These are phyloP conservation scores for Sturnira hondurensis DNA, from an alignment of 2,113 vertebrate species.

Conservation along the genomic window DNA sequence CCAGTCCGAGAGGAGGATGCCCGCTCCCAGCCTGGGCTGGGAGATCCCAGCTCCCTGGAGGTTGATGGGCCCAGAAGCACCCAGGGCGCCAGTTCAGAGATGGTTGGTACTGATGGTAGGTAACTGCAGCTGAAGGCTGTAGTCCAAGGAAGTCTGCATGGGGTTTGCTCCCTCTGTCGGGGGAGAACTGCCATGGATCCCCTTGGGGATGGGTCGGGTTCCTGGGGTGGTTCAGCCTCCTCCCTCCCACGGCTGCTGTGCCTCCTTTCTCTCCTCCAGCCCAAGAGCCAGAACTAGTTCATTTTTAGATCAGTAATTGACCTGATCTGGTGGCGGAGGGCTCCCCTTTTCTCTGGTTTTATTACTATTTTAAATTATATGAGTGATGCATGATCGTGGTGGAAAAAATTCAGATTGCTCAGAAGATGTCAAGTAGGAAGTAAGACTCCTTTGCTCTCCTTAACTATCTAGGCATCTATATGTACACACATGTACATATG, in stretches of 20 bases:
- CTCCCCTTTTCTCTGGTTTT: not conserved
- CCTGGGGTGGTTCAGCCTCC: not conserved
- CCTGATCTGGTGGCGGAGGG: not conserved
- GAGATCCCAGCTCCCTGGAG: fast-evolving
- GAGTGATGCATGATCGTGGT: not conserved
- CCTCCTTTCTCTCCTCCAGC: not conserved
- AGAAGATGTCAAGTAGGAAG: not conserved
- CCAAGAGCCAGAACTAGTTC: not conserved
- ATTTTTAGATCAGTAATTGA: not conserved
- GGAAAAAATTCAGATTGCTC: not conserved
- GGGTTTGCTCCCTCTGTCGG: not conserved
- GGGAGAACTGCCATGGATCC: too few species aligned
- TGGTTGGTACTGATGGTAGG: not conserved
- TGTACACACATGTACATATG: too few species aligned
- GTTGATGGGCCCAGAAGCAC: not conserved
- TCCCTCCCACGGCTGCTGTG: not conserved
- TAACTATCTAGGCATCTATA: too few species aligned
- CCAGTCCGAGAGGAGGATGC: fast-evolving
- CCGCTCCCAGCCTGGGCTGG: fast-evolving
- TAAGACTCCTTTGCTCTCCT: not conserved
- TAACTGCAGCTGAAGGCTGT: not conserved
- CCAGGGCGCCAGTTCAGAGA: constrained; percentile 24
- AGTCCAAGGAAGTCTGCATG: not conserved
- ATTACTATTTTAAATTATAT: constrained; percentile 38
- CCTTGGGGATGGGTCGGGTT: not conserved